These are phyloP conservation scores for Colinus virginianus DNA, from an alignment of 2,113 vertebrate genomes.

Conservation along the genomic window DNA sequence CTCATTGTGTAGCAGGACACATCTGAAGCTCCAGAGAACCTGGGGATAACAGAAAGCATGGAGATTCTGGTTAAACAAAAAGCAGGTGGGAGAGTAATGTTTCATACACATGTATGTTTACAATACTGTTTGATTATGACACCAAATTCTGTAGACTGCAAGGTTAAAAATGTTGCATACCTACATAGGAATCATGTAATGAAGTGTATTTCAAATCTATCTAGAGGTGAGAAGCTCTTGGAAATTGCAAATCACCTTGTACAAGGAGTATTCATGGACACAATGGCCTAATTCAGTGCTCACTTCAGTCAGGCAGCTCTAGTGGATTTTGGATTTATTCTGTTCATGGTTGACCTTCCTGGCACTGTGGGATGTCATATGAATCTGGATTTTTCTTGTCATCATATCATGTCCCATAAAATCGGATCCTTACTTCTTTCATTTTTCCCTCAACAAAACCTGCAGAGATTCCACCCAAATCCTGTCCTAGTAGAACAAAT, in stretches of 20 bases:
- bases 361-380: background rate
- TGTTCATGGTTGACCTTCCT: background rate
- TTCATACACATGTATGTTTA: slow-evolving; percentile 19
- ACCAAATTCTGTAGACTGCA: background rate
- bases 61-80: background rate
- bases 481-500: background rate
- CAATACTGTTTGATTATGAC: background rate
- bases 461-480: background rate
- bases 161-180: slow-evolving; percentile 7
- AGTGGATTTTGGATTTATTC: background rate
- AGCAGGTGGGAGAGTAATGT: slow-evolving; percentile 18
- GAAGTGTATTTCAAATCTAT: slow-evolving; percentile 7
- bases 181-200: slow-evolving; percentile 22
- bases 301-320: background rate
- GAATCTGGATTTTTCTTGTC: background rate
- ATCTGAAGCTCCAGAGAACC: background rate
- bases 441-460: background rate
- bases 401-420: background rate
- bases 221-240: slow-evolving; percentile 20
- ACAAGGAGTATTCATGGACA: background rate
- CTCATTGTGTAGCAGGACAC: background rate
- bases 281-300: background rate
- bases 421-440: background rate
- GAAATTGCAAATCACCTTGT: background rate
- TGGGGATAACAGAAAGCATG: background rate